A percentile compares a stretch with the other conserved stretches of the same genome.
Evolutionary conservation across 1,140 invertebrate species (phyloP).

Genomic region (Helicoverpa zea): DNA sequence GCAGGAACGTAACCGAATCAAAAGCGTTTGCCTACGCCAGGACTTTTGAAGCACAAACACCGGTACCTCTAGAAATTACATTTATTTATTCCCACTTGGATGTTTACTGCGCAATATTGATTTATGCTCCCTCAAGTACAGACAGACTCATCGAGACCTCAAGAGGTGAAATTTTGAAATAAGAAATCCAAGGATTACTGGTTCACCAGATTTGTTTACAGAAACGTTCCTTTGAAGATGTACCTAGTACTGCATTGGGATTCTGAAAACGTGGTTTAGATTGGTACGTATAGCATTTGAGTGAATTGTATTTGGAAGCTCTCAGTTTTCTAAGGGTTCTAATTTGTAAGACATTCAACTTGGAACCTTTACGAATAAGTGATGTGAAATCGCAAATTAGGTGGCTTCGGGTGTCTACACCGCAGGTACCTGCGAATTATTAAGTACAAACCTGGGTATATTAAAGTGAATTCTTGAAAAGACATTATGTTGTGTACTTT

Average conservation of each 20-base stretch:
- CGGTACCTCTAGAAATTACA: neutral
- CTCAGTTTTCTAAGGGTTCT: neutral
- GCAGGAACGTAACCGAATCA: slow-evolving; percentile 14
- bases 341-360: neutral
- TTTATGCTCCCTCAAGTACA: slow-evolving; percentile 4
- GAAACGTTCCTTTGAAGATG: neutral
- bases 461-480: too few relatives aligned
- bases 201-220: slow-evolving; percentile 3
- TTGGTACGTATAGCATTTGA: slow-evolving; percentile 1
- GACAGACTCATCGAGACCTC: slow-evolving; percentile 8
- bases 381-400: neutral
- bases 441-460: too few relatives aligned
- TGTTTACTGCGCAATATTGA: slow-evolving; percentile 24
- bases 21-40: slow-evolving; percentile 5
- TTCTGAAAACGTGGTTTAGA: neutral
- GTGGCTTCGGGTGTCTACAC: too few relatives aligned
- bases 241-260: slow-evolving; percentile 5
- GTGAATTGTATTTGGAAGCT: slow-evolving; percentile 1
- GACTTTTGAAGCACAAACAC: neutral
- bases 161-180: slow-evolving; percentile 23
- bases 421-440: too few relatives aligned
- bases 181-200: slow-evolving; percentile 10
- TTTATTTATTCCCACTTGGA: slow-evolving; percentile 25
- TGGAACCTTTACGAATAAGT: neutral
- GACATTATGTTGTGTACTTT: too few relatives aligned